Conservation (phyloP, 2,797 vertebrate genomes). For the Hozukius guyotensis region DNA sequence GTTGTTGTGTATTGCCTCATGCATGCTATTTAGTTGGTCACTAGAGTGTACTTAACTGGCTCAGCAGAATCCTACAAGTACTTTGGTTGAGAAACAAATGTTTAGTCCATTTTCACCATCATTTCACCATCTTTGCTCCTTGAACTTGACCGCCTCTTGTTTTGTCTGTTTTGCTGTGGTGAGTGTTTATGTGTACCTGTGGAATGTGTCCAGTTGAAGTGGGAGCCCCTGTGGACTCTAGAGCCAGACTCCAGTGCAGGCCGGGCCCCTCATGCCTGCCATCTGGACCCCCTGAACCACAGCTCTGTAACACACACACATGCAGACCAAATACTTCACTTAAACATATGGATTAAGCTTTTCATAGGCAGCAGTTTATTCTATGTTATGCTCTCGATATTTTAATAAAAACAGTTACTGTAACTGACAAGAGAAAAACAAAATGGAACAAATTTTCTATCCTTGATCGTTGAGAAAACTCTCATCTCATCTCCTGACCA, state of each 20-base stretch:
- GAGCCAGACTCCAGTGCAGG: constrained; percentile 83
- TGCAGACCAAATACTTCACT: not conserved
- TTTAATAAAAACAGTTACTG: not conserved
- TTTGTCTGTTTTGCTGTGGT: not conserved
- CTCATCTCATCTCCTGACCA: not conserved
- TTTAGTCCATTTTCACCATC: constrained; percentile 9
- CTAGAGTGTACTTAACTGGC: not conserved
- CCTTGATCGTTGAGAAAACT: not conserved
- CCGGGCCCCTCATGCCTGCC: constrained; percentile 83
- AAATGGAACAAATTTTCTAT: not conserved
- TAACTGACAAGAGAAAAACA: not conserved
- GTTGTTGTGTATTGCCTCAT: not conserved
- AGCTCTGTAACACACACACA: constrained; percentile 67
- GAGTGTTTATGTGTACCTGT: constrained; percentile 75
- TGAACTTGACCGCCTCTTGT: not conserved
- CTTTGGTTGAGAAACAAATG: not conserved
- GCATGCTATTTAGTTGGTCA: not conserved
- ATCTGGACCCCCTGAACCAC: constrained; percentile 83
- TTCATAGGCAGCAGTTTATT: not conserved
- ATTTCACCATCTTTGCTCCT: not conserved
- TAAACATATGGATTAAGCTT: not conserved
- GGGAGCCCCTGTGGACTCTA: constrained; percentile 84
- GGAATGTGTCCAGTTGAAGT: constrained; percentile 87
- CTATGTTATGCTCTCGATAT: not conserved
- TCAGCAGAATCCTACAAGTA: not conserved